Conservation (phyloP, 2,113 vertebrate genomes). For the Corydoras maculifer region DNA sequence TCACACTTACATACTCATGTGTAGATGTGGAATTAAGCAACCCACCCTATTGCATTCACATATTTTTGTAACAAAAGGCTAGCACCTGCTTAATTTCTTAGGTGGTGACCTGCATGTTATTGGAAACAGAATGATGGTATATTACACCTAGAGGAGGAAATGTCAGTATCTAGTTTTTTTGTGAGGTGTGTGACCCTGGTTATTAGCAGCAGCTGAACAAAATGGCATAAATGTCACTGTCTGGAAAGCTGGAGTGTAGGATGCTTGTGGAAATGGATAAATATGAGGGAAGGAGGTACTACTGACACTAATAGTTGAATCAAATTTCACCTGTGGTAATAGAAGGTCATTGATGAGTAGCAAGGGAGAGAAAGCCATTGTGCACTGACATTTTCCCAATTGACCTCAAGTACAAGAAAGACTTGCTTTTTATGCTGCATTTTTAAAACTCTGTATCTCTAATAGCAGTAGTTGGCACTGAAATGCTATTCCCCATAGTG, state of each 20-base stretch:
- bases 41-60: too few species aligned
- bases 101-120: conserved; percentile 48
- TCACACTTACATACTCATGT: too few species aligned
- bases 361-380: conserved; percentile 23
- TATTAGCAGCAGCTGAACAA: conserved; percentile 49
- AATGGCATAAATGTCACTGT: conserved; percentile 48
- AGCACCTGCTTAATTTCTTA: conserved; percentile 52
- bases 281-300: conserved; percentile 15
- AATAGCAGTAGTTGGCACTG: conserved; percentile 2
- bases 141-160: conserved; percentile 46
- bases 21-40: too few species aligned
- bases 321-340: conserved; percentile 45
- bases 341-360: conserved; percentile 35
- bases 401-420: conserved; percentile 18
- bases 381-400: conserved; percentile 32
- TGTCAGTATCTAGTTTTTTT: conserved; percentile 45
- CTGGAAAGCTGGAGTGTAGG: conserved; percentile 22
- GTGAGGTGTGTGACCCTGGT: conserved; percentile 46
- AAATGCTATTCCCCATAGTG: too few species aligned
- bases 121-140: conserved; percentile 50
- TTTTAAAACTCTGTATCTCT: background rate
- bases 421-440: conserved; percentile 24
- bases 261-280: conserved; percentile 28
- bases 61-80: conserved; percentile 45
- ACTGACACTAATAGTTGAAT: conserved; percentile 36